A percentile compares a stretch with the other conserved stretches of the same genome.
phyloP scores from a whole-genome alignment of 1,140 invertebrate species.

The Heliothis virescens region DNA sequence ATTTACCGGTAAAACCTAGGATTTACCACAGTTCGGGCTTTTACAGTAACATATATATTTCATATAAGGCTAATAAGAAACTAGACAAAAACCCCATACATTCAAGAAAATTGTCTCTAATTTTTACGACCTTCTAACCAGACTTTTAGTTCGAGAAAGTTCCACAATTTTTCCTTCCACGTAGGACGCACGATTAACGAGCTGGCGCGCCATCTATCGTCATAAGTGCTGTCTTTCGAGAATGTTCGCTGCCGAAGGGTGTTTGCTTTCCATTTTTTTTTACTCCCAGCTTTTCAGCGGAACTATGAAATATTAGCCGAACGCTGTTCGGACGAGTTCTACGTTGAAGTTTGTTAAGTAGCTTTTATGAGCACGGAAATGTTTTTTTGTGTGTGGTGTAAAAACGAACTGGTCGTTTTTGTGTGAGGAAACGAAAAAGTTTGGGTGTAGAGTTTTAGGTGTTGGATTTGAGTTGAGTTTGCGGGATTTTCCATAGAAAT shows the following conservation, averaged over 20 bases:
- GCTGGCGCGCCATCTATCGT: conserved; percentile 15
- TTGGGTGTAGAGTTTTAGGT: background rate
- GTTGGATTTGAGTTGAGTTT: too few species aligned
- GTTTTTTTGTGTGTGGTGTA: background rate
- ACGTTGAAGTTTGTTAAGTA: conserved; percentile 4
- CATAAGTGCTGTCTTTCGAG: conserved; percentile 32
- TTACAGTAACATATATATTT: too few species aligned
- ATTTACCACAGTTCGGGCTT: too few species aligned
- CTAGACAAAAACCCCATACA: background rate
- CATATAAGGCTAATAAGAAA: too few species aligned
- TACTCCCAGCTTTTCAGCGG: conserved; percentile 4
- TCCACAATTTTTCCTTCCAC: conserved; percentile 22
- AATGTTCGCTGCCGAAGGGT: conserved; percentile 12
- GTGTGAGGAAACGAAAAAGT: background rate
- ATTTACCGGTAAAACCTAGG: too few species aligned
- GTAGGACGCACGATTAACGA: conserved; percentile 30
- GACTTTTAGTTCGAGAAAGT: conserved; percentile 7
- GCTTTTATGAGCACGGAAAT: conserved; percentile 12
- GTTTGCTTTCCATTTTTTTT: conserved; percentile 39
- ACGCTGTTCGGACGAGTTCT: background rate
- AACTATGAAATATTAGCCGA: conserved; percentile 23
- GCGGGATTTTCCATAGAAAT: too few species aligned
- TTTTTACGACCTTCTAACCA: background rate
- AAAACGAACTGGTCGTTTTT: background rate
- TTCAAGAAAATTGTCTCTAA: background rate